phyloP scores from a whole-genome alignment of 37 sponge, comb jelly and placozoan genomes.

The Cladorhizidae sp. region DNA sequence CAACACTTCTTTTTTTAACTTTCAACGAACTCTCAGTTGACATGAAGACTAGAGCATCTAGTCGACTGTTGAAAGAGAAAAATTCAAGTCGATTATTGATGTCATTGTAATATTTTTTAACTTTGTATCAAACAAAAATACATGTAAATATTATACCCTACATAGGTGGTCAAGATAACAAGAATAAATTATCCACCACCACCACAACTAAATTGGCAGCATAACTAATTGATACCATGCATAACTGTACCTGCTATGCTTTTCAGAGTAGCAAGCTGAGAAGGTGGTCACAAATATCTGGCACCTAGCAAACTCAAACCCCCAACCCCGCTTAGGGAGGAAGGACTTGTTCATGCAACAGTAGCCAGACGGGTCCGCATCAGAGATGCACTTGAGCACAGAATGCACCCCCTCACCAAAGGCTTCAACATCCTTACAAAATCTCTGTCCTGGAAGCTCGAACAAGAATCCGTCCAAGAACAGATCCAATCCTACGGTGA shows the following conservation, averaged over 20 bases:
- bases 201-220: too few relatives aligned
- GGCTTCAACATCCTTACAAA: constrained; percentile 46
- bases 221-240: too few relatives aligned
- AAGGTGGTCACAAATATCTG: constrained; percentile 84
- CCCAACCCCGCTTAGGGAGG: constrained; percentile 70
- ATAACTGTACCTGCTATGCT: constrained; percentile 68
- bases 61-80: too few relatives aligned
- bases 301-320: constrained; percentile 53
- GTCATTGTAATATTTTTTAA: too few relatives aligned
- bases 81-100: too few relatives aligned
- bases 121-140: too few relatives aligned
- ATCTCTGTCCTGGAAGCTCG: constrained; percentile 69
- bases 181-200: too few relatives aligned
- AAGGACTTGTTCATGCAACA: constrained; percentile 83
- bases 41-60: too few relatives aligned
- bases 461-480: constrained; percentile 86
- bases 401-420: constrained; percentile 76
- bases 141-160: too few relatives aligned
- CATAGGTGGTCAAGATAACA: too few relatives aligned
- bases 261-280: constrained; percentile 82
- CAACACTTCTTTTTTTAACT: too few relatives aligned
- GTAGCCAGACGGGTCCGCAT: constrained; percentile 66
- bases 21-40: too few relatives aligned
- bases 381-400: constrained; percentile 68
- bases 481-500: constrained; percentile 38